These are phyloP conservation scores for Drosophila pandora DNA, from an alignment of 1,140 invertebrate genomes.

Conservation along the genomic window DNA sequence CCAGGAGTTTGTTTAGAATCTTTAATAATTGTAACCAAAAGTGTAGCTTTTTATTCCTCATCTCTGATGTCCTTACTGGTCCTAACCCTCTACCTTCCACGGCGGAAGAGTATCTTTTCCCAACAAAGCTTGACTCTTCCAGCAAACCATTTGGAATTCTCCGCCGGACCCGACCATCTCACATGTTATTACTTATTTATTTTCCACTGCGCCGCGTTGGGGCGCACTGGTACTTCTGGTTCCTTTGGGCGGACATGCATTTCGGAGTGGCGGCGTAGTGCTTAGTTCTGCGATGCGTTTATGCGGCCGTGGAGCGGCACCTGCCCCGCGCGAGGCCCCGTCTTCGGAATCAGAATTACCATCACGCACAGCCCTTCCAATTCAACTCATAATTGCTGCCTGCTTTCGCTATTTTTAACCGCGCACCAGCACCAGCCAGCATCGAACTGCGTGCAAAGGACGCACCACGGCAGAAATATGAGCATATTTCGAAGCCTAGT, in stretches of 20 bases:
- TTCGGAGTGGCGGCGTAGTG: constrained; percentile 13
- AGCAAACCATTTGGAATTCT: too few relatives aligned
- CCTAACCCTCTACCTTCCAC: too few relatives aligned
- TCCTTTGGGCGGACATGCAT: constrained; percentile 29
- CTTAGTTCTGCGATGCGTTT: constrained; percentile 23
- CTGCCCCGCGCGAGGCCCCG: constrained; percentile 21
- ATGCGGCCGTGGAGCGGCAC: constrained; percentile 55
- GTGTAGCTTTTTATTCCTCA: too few relatives aligned
- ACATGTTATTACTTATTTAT: too few relatives aligned
- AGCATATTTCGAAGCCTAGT: constrained; percentile 64
- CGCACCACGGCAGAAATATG: constrained; percentile 31
- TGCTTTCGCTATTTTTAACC: constrained; percentile 75
- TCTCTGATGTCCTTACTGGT: too few relatives aligned
- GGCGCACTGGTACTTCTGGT: constrained; percentile 49
- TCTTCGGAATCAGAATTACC: constrained; percentile 59
- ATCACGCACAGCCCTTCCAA: constrained; percentile 80
- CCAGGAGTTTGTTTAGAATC: too few relatives aligned
- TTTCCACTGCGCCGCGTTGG: constrained; percentile 20
- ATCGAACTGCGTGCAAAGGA: not conserved
- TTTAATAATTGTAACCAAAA: too few relatives aligned
- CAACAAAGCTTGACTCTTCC: too few relatives aligned
- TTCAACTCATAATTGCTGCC: constrained; percentile 72
- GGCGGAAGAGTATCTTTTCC: too few relatives aligned
- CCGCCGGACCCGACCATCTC: too few relatives aligned
- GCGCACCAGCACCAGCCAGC: constrained; percentile 20